Conservation (phyloP, 1,140 invertebrate species). For the Drosophila lacertosa region DNA sequence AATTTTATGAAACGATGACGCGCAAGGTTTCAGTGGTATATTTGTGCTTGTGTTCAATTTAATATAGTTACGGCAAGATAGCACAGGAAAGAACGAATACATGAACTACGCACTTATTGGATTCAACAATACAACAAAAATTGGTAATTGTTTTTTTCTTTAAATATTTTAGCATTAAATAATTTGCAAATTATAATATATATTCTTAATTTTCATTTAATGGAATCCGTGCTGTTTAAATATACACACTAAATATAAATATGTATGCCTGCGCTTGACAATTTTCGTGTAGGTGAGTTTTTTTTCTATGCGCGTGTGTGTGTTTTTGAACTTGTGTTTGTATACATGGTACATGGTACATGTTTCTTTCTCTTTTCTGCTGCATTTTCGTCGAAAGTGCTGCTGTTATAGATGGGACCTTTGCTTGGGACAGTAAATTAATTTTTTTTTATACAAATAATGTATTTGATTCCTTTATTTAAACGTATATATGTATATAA, state of each 20-base stretch:
- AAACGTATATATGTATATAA: not conserved
- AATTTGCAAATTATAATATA: slow-evolving; percentile 21
- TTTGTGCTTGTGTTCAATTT: slow-evolving; percentile 55
- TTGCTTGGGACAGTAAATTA: slow-evolving; percentile 44
- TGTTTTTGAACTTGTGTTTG: slow-evolving; percentile 2
- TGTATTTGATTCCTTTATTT: not conserved
- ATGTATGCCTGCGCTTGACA: slow-evolving; percentile 40
- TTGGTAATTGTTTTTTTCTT: slow-evolving; percentile 51
- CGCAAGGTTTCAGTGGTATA: slow-evolving; percentile 10
- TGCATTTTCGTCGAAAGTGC: slow-evolving; percentile 42
- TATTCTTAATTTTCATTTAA: slow-evolving; percentile 34
- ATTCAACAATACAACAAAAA: slow-evolving; percentile 58
- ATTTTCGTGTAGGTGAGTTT: slow-evolving; percentile 35
- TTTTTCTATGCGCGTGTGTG: slow-evolving; percentile 1
- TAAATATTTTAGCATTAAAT: slow-evolving; percentile 26
- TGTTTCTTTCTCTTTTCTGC: slow-evolving; percentile 50
- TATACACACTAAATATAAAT: slow-evolving; percentile 9
- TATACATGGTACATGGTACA: slow-evolving; percentile 20
- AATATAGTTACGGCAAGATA: slow-evolving; percentile 52
- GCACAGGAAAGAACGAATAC: slow-evolving; percentile 37
- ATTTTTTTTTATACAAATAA: slow-evolving; percentile 20
- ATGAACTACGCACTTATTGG: slow-evolving; percentile 65
- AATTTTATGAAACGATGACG: not conserved
- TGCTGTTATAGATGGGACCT: slow-evolving; percentile 46
- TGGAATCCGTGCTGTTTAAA: slow-evolving; percentile 31